A percentile compares a stretch with the other conserved stretches of the same genome.
Conservation (phyloP, 2,113 vertebrate genomes). For the Silurus glanis region DNA sequence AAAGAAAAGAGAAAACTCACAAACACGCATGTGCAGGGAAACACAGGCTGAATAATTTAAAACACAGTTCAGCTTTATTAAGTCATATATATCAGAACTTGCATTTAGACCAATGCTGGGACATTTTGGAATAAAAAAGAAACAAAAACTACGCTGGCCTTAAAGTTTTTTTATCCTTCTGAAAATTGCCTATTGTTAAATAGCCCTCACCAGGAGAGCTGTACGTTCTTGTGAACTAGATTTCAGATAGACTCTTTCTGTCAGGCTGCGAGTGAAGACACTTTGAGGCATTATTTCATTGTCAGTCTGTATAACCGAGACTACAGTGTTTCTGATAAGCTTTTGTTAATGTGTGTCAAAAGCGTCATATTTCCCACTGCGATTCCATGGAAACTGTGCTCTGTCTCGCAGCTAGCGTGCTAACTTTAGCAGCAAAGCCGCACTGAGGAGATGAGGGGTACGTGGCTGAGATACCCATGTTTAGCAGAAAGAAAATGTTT, state of each 20-base stretch:
- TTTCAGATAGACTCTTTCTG: neutral
- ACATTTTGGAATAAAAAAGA: neutral
- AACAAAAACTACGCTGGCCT: neutral
- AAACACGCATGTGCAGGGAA: constrained; percentile 20
- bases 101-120: neutral
- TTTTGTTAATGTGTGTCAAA: constrained; percentile 38
- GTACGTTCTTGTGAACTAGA: neutral
- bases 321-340: constrained; percentile 20
- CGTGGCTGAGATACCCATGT: neutral
- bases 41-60: constrained; percentile 42
- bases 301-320: constrained; percentile 1
- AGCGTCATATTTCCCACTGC: constrained; percentile 12
- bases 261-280: neutral
- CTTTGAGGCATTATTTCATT: neutral
- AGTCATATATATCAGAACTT: constrained; percentile 17
- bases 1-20: constrained; percentile 1
- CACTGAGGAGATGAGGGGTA: constrained; percentile 16
- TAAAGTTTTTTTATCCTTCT: neutral
- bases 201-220: constrained; percentile 2
- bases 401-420: constrained; percentile 13
- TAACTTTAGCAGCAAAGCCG: constrained; percentile 41
- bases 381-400: constrained; percentile 45
- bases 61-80: constrained; percentile 25
- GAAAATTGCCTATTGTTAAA: neutral
- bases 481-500: neutral